phyloP scores from a whole-genome alignment of 1,140 invertebrate genomes.

The Ruditapes philippinarum region DNA sequence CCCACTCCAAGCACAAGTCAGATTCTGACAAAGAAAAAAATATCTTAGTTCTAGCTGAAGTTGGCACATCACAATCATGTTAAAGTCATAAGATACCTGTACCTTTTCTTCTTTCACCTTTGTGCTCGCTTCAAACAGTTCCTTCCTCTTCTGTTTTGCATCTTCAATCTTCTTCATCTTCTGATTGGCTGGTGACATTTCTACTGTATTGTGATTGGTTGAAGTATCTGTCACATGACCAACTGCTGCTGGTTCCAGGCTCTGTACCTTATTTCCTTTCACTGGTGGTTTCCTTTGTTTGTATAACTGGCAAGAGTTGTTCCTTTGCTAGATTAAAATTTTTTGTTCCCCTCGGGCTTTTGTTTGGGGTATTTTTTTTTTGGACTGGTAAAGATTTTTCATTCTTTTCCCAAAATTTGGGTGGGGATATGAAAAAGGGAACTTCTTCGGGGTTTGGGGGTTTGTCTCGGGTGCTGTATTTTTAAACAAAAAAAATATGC shows the following conservation, averaged over 20 bases:
- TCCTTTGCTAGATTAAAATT: neutral
- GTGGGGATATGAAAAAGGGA: slow-evolving; percentile 74
- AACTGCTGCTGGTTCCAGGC: neutral
- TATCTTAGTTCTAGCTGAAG: too few relatives aligned
- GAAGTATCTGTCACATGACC: neutral
- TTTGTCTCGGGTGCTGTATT: slow-evolving; percentile 74
- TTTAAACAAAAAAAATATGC: slow-evolving; percentile 45
- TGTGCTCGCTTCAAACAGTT: slow-evolving; percentile 30
- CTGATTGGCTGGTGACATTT: slow-evolving; percentile 32
- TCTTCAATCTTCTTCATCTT: slow-evolving; percentile 57
- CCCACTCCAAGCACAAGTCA: too few relatives aligned
- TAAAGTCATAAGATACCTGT: too few relatives aligned
- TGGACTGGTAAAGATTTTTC: slow-evolving; percentile 11
- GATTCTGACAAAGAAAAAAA: too few relatives aligned
- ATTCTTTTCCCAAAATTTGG: slow-evolving; percentile 68
- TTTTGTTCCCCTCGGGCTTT: slow-evolving; percentile 33
- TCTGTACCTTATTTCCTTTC: neutral
- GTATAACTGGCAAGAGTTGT: slow-evolving; percentile 17
- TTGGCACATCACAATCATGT: too few relatives aligned
- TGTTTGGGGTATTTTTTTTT: slow-evolving; percentile 43
- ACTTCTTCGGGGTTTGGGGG: slow-evolving; percentile 72
- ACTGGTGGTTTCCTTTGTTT: slow-evolving; percentile 26
- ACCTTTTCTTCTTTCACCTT: slow-evolving; percentile 55
- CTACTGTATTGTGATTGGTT: slow-evolving; percentile 23
- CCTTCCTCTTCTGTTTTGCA: slow-evolving; percentile 50